Evolutionary conservation across 1,140 invertebrate genomes (phyloP).

Genomic region (Drosophila mojavensis): DNA sequence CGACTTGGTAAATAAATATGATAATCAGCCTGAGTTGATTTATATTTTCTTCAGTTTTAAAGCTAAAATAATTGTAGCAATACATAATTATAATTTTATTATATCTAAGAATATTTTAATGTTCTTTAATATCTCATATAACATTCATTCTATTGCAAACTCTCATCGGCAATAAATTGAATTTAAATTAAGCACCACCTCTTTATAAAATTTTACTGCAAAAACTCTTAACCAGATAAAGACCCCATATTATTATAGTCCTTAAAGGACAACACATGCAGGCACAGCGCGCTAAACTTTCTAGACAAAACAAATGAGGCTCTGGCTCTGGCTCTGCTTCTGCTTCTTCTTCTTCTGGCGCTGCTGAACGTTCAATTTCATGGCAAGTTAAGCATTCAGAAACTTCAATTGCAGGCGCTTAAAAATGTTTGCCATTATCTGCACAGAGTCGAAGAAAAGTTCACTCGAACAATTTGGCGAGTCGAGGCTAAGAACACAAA

Average conservation of each 20-base stretch:
- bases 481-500: constrained; percentile 59
- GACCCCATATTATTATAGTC: background rate
- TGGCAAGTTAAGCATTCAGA: constrained; percentile 73
- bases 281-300: constrained; percentile 42
- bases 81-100: too few relatives aligned
- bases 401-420: constrained; percentile 73
- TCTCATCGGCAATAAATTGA: too few relatives aligned
- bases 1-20: too few relatives aligned
- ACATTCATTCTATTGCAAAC: too few relatives aligned
- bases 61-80: too few relatives aligned
- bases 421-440: constrained; percentile 48
- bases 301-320: constrained; percentile 51
- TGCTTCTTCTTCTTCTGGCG: background rate
- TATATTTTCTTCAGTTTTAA: too few relatives aligned
- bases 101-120: too few relatives aligned
- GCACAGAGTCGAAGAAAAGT: constrained; percentile 38
- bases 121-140: too few relatives aligned
- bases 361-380: constrained; percentile 67
- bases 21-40: too few relatives aligned
- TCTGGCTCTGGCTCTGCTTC: constrained; percentile 1
- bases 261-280: constrained; percentile 7
- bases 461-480: constrained; percentile 49
- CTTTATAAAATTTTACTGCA: background rate
- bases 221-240: background rate
- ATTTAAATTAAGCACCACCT: too few relatives aligned